These are phyloP conservation scores for Pseudochirops cupreus DNA, from an alignment of 2,797 vertebrate species.

Conservation along the genomic window DNA sequence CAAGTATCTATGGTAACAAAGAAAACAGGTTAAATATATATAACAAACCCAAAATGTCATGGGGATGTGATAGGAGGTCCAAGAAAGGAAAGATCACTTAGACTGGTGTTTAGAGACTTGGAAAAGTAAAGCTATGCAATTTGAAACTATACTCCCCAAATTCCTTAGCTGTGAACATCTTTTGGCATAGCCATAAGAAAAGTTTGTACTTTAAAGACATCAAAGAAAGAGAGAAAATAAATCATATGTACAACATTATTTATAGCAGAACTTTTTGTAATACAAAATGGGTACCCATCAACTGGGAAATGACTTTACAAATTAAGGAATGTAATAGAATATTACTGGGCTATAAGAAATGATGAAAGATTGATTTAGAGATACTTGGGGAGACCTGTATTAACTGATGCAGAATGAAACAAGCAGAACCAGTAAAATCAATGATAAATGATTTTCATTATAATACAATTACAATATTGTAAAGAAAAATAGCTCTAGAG, in stretches of 20 bases:
- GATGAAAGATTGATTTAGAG: not conserved
- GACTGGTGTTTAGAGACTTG: not conserved
- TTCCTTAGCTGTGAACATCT: not conserved
- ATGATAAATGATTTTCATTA: not conserved
- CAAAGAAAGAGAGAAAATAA: not conserved
- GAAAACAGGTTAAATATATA: not conserved
- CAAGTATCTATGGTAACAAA: not conserved
- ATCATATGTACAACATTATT: not conserved
- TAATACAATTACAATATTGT: not conserved
- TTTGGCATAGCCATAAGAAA: not conserved
- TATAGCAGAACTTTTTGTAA: not conserved
- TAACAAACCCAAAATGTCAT: not conserved
- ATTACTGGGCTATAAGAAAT: not conserved
- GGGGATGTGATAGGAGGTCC: not conserved
- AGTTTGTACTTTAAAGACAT: not conserved
- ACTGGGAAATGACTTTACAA: not conserved
- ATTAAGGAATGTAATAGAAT: not conserved
- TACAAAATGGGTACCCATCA: not conserved
- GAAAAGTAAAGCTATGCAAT: not conserved
- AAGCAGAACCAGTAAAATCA: not conserved
- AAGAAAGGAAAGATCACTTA: not conserved
- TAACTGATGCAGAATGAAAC: not conserved
- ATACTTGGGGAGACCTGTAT: not conserved
- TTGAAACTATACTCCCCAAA: not conserved
- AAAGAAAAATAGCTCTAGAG: not conserved